phyloP scores from a whole-genome alignment of 2,797 vertebrate genomes.

The Hozukius guyotensis region DNA sequence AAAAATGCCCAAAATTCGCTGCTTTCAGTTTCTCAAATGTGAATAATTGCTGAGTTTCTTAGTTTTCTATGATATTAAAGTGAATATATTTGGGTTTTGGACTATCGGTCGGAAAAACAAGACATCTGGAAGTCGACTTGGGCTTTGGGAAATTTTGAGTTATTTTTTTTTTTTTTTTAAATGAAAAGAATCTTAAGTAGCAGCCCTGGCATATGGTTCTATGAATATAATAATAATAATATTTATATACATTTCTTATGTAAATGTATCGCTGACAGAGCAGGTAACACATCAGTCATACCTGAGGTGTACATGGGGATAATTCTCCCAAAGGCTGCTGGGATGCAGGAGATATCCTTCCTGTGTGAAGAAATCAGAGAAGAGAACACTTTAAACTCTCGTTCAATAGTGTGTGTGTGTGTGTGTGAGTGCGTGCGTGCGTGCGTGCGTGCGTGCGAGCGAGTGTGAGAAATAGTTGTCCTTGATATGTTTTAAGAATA shows the following conservation, averaged over 20 bases:
- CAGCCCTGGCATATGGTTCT: not conserved
- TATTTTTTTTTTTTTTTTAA: not conserved
- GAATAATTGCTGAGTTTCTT: not conserved
- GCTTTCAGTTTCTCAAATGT: not conserved
- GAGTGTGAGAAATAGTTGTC: not conserved
- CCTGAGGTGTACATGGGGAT: slow-evolving; percentile 95
- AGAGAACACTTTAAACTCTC: not conserved
- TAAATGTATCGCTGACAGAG: not conserved
- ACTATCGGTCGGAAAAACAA: not conserved
- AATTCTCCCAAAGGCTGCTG: slow-evolving; percentile 96
- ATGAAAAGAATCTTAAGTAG: not conserved
- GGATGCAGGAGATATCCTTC: slow-evolving; percentile 95
- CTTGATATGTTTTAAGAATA: not conserved
- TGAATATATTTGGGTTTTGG: not conserved
- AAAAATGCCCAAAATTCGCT: not conserved
- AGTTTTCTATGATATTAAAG: not conserved
- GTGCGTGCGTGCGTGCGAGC: fast-evolving
- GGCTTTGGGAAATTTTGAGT: not conserved
- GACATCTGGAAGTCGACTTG: not conserved
- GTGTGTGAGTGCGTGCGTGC: no score
- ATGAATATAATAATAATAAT: not conserved
- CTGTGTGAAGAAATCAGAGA: slow-evolving; percentile 68
- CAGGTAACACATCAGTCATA: slow-evolving; percentile 52
- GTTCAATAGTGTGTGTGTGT: not conserved
- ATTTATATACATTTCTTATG: not conserved